A percentile compares a stretch with the other conserved stretches of the same genome.
Evolutionary conservation across 2,797 vertebrate species (phyloP).

Genomic region (Oceanodroma leucorhoa): DNA sequence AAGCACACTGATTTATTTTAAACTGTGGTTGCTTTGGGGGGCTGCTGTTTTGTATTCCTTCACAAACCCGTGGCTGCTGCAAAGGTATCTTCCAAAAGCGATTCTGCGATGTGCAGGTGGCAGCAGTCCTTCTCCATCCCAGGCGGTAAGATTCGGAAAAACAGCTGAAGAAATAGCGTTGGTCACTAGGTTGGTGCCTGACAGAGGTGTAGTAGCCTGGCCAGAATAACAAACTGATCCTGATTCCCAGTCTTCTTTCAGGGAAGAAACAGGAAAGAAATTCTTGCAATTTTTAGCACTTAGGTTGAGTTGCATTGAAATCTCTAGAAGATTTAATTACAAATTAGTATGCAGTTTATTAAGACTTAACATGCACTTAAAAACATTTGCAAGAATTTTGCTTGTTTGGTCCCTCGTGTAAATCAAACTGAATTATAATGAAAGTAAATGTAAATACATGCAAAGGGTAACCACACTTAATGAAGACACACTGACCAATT

Average conservation of each 20-base stretch:
- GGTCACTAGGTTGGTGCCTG: background rate
- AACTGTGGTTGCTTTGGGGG: background rate
- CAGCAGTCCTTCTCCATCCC: background rate
- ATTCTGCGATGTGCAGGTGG: fast-evolving
- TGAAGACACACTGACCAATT: background rate
- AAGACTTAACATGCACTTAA: background rate
- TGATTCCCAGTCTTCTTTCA: background rate
- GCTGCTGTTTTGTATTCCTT: background rate
- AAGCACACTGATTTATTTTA: background rate
- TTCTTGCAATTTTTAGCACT: background rate
- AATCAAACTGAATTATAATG: background rate
- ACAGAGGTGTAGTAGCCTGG: background rate
- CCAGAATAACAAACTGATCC: background rate
- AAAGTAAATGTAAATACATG: background rate
- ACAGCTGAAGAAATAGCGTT: background rate
- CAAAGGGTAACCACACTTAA: background rate
- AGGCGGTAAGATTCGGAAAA: background rate
- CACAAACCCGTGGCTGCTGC: background rate
- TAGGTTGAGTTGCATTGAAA: background rate
- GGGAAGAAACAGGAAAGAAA: background rate
- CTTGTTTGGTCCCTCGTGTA: background rate
- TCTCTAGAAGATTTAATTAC: background rate
- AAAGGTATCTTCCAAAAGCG: fast-evolving
- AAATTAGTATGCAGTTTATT: background rate
- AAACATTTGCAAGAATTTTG: background rate